Conservation (phyloP, 2,888 invertebrate genomes). For the Caenorhabditis sp. region DNA sequence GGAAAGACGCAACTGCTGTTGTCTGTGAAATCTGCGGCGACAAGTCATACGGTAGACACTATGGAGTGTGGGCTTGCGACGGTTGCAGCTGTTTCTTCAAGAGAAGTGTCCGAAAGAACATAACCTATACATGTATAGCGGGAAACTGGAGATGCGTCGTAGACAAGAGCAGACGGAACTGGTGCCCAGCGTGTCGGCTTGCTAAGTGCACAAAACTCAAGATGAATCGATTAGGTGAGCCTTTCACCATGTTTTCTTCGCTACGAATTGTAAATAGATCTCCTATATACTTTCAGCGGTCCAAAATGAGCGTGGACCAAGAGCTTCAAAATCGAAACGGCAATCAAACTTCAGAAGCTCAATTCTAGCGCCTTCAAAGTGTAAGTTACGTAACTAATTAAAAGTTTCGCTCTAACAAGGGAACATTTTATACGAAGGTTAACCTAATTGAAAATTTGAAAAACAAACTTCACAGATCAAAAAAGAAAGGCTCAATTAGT, state of each 20-base stretch:
- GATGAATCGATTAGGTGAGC: constrained; percentile 89
- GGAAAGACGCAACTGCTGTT: constrained; percentile 55
- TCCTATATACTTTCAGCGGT: constrained; percentile 86
- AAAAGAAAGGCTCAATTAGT: too few relatives aligned
- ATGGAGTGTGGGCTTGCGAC: constrained; percentile 90
- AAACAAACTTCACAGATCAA: too few relatives aligned
- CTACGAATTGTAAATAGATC: too few relatives aligned
- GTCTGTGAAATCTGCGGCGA: constrained; percentile 90
- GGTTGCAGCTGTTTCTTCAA: constrained; percentile 95
- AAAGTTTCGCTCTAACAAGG: too few relatives aligned
- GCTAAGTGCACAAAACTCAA: constrained; percentile 89
- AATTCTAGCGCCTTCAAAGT: constrained; percentile 22
- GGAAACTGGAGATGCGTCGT: constrained; percentile 89
- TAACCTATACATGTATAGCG: constrained; percentile 84
- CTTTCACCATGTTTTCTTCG: background rate
- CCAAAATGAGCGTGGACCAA: constrained; percentile 91
- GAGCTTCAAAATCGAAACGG: constrained; percentile 33
- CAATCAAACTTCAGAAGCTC: background rate
- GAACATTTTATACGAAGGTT: too few relatives aligned
- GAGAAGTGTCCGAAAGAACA: constrained; percentile 85
- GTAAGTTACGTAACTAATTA: constrained; percentile 3
- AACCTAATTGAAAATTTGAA: too few relatives aligned
- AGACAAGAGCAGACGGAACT: constrained; percentile 91
- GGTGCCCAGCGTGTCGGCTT: constrained; percentile 92
- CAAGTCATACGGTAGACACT: constrained; percentile 88